Conservation (phyloP, 2,888 invertebrate genomes). For the Agrilus mali region DNA sequence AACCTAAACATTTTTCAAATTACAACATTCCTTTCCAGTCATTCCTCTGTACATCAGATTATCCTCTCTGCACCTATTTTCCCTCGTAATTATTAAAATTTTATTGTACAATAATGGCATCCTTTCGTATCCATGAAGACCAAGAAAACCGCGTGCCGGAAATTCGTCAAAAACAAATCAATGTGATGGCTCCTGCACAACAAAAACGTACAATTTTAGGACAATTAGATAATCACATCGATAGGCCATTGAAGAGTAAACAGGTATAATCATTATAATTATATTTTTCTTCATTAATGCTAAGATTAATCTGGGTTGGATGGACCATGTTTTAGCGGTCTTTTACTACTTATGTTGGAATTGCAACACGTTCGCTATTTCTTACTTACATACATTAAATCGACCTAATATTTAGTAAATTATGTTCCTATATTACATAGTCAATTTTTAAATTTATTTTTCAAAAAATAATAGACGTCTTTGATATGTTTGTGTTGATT, state of each 20-base stretch:
- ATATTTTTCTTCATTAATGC: neutral
- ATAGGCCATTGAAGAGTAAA: constrained; percentile 29
- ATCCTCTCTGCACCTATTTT: neutral
- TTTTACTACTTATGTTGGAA: neutral
- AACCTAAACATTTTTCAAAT: too few species aligned
- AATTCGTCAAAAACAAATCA: constrained; percentile 29
- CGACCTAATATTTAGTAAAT: neutral
- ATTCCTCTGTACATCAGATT: too few species aligned
- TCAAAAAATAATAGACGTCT: too few species aligned
- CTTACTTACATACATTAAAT: neutral
- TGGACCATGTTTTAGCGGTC: too few species aligned
- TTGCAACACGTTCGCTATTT: neutral
- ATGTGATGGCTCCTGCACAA: constrained; percentile 41
- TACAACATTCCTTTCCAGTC: too few species aligned
- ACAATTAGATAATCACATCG: constrained; percentile 43
- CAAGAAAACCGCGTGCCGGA: constrained; percentile 54
- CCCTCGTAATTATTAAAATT: constrained; percentile 4
- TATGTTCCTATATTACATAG: neutral
- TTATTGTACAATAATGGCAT: constrained; percentile 44
- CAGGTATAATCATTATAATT: constrained; percentile 16
- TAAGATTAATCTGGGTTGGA: neutral
- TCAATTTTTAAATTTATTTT: too few species aligned
- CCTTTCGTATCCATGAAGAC: constrained; percentile 64
- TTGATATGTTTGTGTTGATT: too few species aligned
- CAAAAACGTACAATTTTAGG: constrained; percentile 53